These are phyloP conservation scores for Alligator mississippiensis DNA, from an alignment of 2,113 vertebrate species.

Conservation along the genomic window DNA sequence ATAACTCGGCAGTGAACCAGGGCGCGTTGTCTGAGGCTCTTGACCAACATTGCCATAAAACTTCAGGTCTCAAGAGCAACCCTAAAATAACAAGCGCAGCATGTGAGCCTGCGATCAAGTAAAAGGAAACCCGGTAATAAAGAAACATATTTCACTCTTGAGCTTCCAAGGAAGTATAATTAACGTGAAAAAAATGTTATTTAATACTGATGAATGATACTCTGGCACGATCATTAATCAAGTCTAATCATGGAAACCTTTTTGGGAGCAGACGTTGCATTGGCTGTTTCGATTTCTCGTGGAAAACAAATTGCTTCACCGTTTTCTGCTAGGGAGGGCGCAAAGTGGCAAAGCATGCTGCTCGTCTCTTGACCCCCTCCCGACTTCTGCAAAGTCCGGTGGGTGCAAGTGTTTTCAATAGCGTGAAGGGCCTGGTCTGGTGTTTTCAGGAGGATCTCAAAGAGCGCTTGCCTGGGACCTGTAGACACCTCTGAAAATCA, in stretches of 20 bases:
- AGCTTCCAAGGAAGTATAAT: conserved; percentile 37
- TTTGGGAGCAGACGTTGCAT: background rate
- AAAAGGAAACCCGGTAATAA: background rate
- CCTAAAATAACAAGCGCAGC: background rate
- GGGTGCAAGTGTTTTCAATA: conserved; percentile 6
- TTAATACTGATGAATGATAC: conserved; percentile 53
- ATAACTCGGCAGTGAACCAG: background rate
- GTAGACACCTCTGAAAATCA: background rate
- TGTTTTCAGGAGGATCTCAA: background rate
- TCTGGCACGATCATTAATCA: conserved; percentile 61
- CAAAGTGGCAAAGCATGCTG: background rate
- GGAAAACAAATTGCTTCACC: background rate
- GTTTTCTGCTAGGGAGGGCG: background rate
- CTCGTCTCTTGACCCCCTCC: conserved; percentile 10
- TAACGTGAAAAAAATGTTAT: conserved; percentile 23
- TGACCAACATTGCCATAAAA: background rate
- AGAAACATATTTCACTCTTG: background rate
- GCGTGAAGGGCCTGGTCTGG: background rate
- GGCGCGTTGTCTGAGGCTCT: background rate
- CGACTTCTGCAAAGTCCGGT: background rate
- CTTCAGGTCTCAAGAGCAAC: background rate
- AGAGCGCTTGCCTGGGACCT: background rate
- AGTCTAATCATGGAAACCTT: conserved; percentile 6
- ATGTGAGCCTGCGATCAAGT: background rate
- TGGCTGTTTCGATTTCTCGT: background rate